Percentiles rank a stretch among this genome's conserved stretches.
phyloP scores from a whole-genome alignment of 2,113 vertebrate genomes.

The Macquaria australasica region DNA sequence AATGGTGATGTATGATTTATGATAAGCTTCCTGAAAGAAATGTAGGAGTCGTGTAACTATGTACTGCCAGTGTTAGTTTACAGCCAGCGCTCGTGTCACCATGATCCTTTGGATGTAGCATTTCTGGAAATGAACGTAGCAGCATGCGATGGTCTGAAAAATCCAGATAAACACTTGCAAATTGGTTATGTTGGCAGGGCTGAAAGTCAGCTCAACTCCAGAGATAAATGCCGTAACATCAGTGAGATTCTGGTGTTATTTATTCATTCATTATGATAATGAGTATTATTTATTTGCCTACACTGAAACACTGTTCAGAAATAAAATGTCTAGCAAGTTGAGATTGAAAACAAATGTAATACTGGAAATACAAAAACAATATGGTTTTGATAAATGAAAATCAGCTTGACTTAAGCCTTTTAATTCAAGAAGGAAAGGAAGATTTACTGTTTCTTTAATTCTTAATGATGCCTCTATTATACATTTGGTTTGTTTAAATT shows the following conservation, averaged over 20 bases:
- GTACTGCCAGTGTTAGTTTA: constrained; percentile 30
- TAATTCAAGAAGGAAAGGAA: background rate
- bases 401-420: background rate
- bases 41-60: constrained; percentile 23
- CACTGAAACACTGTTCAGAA: background rate
- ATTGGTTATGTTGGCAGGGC: background rate
- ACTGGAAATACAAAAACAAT: background rate
- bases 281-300: background rate
- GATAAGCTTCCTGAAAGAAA: constrained; percentile 30
- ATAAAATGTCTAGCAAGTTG: background rate
- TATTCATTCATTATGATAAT: background rate
- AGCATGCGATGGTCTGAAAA: background rate
- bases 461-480: background rate
- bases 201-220: background rate
- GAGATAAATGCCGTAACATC: background rate
- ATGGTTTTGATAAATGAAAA: background rate
- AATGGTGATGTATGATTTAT: constrained; percentile 50
- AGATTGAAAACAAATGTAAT: background rate
- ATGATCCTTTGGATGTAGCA: background rate
- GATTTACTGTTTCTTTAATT: background rate
- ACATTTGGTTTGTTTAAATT: background rate
- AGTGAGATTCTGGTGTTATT: background rate
- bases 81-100: background rate
- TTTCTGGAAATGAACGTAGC: background rate
- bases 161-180: constrained; percentile 6